A percentile compares a stretch with the other conserved stretches of the same genome.
phyloP scores from a whole-genome alignment of 2,797 vertebrate species.

The Chelidonichthys spinosus region DNA sequence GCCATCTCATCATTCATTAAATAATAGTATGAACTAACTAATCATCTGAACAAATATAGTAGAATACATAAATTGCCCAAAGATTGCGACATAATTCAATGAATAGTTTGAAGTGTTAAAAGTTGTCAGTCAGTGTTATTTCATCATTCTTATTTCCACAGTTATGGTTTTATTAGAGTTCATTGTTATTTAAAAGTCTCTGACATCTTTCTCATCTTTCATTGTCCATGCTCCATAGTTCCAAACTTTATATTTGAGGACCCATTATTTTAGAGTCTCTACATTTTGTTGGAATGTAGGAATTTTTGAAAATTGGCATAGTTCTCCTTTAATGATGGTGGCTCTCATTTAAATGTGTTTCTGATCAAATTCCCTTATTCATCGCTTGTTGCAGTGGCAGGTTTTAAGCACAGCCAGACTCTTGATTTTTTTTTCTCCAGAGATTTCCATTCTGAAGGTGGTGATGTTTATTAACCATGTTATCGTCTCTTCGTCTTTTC shows the following conservation, averaged over 20 bases:
- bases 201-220: neutral
- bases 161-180: too few species aligned
- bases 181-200: too few species aligned
- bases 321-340: neutral
- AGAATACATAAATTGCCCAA: too few species aligned
- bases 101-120: too few species aligned
- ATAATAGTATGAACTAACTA: too few species aligned
- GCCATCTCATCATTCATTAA: too few species aligned
- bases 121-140: too few species aligned
- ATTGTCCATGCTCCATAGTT: neutral
- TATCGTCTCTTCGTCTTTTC: constrained; percentile 16
- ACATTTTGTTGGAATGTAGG: neutral
- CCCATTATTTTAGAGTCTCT: neutral
- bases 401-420: constrained; percentile 33
- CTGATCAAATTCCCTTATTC: neutral
- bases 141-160: too few species aligned
- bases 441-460: constrained; percentile 76
- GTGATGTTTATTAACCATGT: constrained; percentile 23
- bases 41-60: too few species aligned
- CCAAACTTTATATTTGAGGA: neutral
- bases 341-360: neutral
- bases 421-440: neutral
- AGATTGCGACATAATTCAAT: too few species aligned
- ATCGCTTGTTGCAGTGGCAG: neutral
- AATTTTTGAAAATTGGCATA: neutral